Base-by-base conservation (phyloP, 2,888 invertebrate species). In the Tenthredo distinguenda region DNA sequence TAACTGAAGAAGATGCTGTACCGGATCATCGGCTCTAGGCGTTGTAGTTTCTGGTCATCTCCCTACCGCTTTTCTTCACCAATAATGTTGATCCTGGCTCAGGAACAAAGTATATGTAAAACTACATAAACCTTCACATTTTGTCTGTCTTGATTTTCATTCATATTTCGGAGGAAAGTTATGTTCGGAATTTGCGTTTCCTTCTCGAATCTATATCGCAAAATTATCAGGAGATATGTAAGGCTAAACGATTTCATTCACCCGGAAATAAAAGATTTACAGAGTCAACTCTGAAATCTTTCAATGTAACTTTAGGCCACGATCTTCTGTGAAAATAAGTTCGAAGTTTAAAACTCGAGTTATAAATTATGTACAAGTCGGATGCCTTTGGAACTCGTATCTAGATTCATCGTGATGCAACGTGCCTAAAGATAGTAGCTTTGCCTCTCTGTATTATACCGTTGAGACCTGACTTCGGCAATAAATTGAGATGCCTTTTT, bases 1-100 rank as follows among this genome's bases (percentile, higher is more conserved):
- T 90, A 47, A 74, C 74, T 74, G 74, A 89, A 34, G 26, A 68
- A 68, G 68, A 68, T 68, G 92, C 92, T 92, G 91, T 90, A 88
- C 90, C 88, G 84, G 89, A 90, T 87, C 88, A 88, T 86, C 90
- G 89, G 47, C 15, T 43, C 26, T 74, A 4, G 7, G 18, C 31
- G 68, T 68, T 15, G 15, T 68, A 34, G 18, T 34, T 31, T 34
- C 68, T 34, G 68, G 18, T 34, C 68, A 68, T 68, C 12, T 62
- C 62, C 62, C 62, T 62, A 62, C 62, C 62, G 62, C 62, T 26
- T 62, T 26, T 62, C 10, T 62, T 12, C 26, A 12, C 62, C 12
- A 10, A 18, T n/a, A 21, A n/a, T 10, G 26, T 65, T 26, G 62
- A 21, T 26, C 21, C 21, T 26, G 9, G 62, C 62, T 26, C 15